Conservation (phyloP, 2,113 vertebrate genomes). For the Empidonax traillii region DNA sequence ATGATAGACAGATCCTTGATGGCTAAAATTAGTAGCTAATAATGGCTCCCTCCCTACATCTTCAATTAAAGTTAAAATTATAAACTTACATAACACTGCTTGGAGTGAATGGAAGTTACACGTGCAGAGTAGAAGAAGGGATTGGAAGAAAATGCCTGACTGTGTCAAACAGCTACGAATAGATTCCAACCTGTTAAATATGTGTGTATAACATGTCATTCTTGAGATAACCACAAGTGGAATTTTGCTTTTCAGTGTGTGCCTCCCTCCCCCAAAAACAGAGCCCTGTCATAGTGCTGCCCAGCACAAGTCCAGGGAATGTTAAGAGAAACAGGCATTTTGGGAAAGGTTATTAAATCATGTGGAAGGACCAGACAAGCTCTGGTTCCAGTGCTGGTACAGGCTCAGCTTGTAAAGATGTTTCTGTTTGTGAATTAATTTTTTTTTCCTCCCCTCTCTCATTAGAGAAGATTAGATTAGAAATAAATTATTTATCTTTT, state of each 20-base stretch:
- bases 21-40: neutral
- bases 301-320: neutral
- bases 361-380: neutral
- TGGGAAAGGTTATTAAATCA: neutral
- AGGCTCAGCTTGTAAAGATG: neutral
- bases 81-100: neutral
- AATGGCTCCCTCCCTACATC: neutral
- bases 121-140: neutral
- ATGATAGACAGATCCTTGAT: neutral
- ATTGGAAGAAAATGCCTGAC: neutral
- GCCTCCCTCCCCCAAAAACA: rapidly evolving
- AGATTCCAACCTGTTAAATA: neutral
- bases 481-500: neutral
- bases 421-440: neutral
- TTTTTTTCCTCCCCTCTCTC: rapidly evolving
- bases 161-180: neutral
- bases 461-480: neutral
- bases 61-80: conserved; percentile 1
- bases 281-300: neutral
- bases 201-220: neutral
- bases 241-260: neutral
- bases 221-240: neutral
- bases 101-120: neutral
- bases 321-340: neutral
- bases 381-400: neutral